phyloP scores from a whole-genome alignment of 1,140 invertebrate genomes.

The Scaptomyza montana region DNA sequence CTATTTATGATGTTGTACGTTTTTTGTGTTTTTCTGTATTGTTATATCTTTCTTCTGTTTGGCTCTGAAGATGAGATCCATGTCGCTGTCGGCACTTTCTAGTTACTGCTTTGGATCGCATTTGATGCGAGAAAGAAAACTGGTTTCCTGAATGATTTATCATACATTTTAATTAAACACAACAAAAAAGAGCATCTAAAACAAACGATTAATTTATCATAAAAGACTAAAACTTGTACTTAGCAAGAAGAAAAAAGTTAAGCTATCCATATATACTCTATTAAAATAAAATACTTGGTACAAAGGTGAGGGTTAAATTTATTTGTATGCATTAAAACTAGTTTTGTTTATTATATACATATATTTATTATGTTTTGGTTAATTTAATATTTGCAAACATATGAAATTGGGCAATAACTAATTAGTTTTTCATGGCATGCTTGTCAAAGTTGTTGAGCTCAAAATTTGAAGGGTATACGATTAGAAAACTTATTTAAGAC shows the following conservation, averaged over 20 bases:
- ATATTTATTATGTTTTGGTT: background rate
- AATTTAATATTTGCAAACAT: background rate
- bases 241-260: slow-evolving; percentile 31
- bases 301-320: background rate
- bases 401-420: background rate
- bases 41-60: slow-evolving; percentile 23
- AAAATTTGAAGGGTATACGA: slow-evolving; percentile 38
- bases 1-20: slow-evolving; percentile 51
- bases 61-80: slow-evolving; percentile 57
- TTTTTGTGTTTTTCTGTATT: slow-evolving; percentile 21
- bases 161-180: slow-evolving; percentile 76
- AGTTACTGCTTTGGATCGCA: slow-evolving; percentile 49
- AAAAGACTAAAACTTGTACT: slow-evolving; percentile 80
- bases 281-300: background rate
- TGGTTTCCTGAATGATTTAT: slow-evolving; percentile 79
- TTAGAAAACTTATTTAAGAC: slow-evolving; percentile 62
- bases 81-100: slow-evolving; percentile 72
- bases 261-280: slow-evolving; percentile 30
- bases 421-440: background rate
- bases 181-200: slow-evolving; percentile 68
- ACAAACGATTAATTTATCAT: slow-evolving; percentile 78
- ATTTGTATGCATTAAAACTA: background rate
- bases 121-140: slow-evolving; percentile 61
- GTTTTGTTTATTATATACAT: background rate
- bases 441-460: background rate